Base-by-base conservation (phyloP, 2,888 invertebrate genomes). In the Notocelia uddmanniana region DNA sequence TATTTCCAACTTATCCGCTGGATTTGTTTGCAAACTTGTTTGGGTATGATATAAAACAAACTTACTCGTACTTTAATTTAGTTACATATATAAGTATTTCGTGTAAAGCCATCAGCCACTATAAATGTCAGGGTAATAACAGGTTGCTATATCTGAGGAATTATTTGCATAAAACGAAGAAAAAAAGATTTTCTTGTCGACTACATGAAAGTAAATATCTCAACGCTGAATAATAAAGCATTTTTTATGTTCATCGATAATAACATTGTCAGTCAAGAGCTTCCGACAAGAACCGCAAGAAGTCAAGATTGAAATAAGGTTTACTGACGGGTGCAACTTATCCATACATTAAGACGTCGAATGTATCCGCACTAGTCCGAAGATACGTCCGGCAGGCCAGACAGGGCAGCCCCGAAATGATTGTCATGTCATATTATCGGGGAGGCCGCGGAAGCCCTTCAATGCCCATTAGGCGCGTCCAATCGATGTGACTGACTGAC, bases 361-460 rank as follows among this genome's bases (percentile, higher is more conserved):
- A 52, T 11, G n/a, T 23, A 59, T 59, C 63, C 26, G 31, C 23
- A 3, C 68, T 15, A 41, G 59, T 54, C 41, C 15, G 23, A 45
- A 58, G 70, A 45, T 34, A 23, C 21, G 66, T 71, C 71, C 71
- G 66, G 71, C 59, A 52, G 48, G 41, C 63, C 69, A n/a, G 64
- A 66, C 41, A 59, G 19, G 34, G 21, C 54, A 26, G 15, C 45
- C 71, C 67, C 68, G 60, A 66, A 70, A 58, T 66, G 54, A 45
- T 60, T 69, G 69, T 69, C 64, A 66, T 60, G 64, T 73, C 57
- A 62, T 67, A 59, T 63, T 66, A 71, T 48, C 45, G 60, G 64
- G 60, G 60, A 57, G 69, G 62, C 68, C 68, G 58, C 69, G 76
- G 87, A 88, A 89, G 84, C 88, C 87, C 80, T 85, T 78, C 79